These are phyloP conservation scores for Onychostruthus taczanowskii DNA, from an alignment of 2,113 vertebrate species.

Conservation along the genomic window DNA sequence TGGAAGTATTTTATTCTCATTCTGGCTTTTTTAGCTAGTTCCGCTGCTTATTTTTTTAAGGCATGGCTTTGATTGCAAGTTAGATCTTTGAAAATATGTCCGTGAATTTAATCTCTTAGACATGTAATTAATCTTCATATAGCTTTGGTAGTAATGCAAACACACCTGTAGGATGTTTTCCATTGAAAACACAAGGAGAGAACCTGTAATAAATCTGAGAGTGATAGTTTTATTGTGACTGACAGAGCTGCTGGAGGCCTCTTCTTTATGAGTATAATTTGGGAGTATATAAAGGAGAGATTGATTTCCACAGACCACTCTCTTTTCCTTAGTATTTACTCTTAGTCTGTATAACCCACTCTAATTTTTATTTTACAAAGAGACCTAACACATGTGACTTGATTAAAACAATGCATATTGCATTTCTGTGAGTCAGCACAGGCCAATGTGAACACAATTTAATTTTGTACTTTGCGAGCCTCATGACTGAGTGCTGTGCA, in stretches of 20 bases:
- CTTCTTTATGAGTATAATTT: conserved; percentile 74
- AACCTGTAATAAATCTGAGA: conserved; percentile 72
- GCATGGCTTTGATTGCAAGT: conserved; percentile 46
- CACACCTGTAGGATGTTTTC: conserved; percentile 76
- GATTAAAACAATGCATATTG: conserved; percentile 18
- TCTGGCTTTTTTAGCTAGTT: not conserved
- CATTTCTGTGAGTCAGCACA: not conserved
- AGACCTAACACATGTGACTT: not conserved
- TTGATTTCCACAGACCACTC: conserved; percentile 59
- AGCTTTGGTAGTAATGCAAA: conserved; percentile 64
- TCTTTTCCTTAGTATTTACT: conserved; percentile 49
- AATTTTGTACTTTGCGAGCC: not conserved
- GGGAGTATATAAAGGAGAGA: conserved; percentile 65
- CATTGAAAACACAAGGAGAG: conserved; percentile 64
- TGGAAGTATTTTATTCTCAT: not conserved
- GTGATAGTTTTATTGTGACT: conserved; percentile 71
- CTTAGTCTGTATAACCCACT: not conserved
- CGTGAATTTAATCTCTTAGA: conserved; percentile 55
- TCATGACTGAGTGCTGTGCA: not conserved
- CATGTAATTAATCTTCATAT: conserved; percentile 74
- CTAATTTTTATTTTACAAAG: conserved; percentile 20
- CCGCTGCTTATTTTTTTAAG: not conserved
- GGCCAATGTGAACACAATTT: not conserved
- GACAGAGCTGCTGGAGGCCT: conserved; percentile 69
- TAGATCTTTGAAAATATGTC: conserved; percentile 69